Evolutionary conservation across 64 coral and sea anemone genomes (phyloP).

Genomic region (Montipora capricornis): DNA sequence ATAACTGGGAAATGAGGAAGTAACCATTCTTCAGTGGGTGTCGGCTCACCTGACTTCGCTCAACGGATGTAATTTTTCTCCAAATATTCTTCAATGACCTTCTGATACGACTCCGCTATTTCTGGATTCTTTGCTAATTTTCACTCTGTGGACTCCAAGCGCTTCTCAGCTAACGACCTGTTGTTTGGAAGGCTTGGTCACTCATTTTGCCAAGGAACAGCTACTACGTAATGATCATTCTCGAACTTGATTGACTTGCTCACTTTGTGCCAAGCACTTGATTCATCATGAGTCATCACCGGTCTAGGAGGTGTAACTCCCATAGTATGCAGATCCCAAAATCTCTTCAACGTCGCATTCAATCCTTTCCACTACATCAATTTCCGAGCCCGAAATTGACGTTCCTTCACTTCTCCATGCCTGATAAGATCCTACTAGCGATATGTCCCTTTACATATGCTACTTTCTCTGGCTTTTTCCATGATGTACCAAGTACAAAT

Average conservation of each 20-base stretch:
- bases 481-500: no score
- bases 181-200: conserved; percentile 57
- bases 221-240: conserved; percentile 33
- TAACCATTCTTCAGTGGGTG: conserved; percentile 13
- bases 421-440: no score
- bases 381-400: no score
- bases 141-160: conserved; percentile 42
- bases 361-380: neutral
- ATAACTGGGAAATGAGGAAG: no score
- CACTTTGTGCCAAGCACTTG: neutral
- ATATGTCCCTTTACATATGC: no score
- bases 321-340: conserved; percentile 65
- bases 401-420: no score
- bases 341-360: conserved; percentile 35
- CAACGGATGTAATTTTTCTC: conserved; percentile 56
- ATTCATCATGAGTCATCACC: conserved; percentile 64
- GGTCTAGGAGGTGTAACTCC: conserved; percentile 31
- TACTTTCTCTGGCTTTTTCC: no score
- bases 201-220: conserved; percentile 63
- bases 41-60: conserved; percentile 4
- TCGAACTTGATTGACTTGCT: neutral
- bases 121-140: conserved; percentile 58
- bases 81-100: conserved; percentile 71
- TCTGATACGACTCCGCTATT: conserved; percentile 57
- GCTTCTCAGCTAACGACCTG: conserved; percentile 44